Evolutionary conservation across 1,140 invertebrate species (phyloP), one percentile per base, ranked within the genome.

Genomic region (Steinernema khuongi): DNA sequence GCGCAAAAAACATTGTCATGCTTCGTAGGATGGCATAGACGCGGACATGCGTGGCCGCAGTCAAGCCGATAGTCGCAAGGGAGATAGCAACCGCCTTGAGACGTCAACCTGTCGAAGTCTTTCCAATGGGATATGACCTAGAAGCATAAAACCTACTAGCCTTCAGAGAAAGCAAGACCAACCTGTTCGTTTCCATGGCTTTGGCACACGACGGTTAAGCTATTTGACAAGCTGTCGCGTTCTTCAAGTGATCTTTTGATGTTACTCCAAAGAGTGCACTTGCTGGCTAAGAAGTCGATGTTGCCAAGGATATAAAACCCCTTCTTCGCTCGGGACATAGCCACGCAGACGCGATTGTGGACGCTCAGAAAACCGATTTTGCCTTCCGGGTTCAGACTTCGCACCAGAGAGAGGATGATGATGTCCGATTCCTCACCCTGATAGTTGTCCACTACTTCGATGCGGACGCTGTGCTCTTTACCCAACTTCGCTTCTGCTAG

Each of bases 341-440:
- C 92, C 0, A 94, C 92, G 86, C 91, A 93, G 41, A 94, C 88
- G 70, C 93, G 87, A 86, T 94, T 94, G 67, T 90, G 87, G 50
- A 88, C 89, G 28, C 88, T 41, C 1, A 94, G 85, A 86, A 93
- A 94, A 1, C 93, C 93, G 81, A 93, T 90, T 31, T 88, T 89
- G n/a, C 87, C 87, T 2, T 89, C 86, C 2, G 85, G 75, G 80
- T 91, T 91, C 77, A 86, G 86, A 83, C 90, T 93, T 73, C 93
- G 86, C 0, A 94, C 92, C 1, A 94, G 86, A 0, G 93, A 94
- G 11, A 94, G 81, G 1, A 94, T 81, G 72, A 94, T 91, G 30
- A 94, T 92, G 77, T 92, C 90, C 36, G 90, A 91, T 85, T 94
- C 93, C 84, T 93, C 91, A 0, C 93, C 92, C 88, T 93, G 92